A percentile compares a stretch with the other conserved stretches of the same genome.
Evolutionary conservation across 2,113 vertebrate genomes (phyloP).

Genomic region (Oreocharis arfaki): DNA sequence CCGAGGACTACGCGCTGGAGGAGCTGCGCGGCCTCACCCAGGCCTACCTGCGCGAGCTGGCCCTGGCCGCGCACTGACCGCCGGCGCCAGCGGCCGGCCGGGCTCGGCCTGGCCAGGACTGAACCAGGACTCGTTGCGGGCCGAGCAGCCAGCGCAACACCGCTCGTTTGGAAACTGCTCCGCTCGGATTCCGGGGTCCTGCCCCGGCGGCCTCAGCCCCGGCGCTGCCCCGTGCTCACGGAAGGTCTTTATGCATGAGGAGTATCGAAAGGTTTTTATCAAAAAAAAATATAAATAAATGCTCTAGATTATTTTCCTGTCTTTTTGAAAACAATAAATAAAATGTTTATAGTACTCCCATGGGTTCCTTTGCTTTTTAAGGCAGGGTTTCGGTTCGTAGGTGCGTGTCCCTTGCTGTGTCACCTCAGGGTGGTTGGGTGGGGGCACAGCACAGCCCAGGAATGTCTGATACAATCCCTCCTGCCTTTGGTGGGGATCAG

Average conservation of each 20-base stretch:
- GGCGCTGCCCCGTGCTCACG: accelerated
- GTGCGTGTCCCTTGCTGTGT: accelerated
- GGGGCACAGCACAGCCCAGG: background rate
- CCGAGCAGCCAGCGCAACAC: accelerated
- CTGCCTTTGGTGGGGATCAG: accelerated
- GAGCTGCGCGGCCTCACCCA: conserved; percentile 90
- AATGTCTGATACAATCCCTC: background rate
- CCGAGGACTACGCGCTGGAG: conserved; percentile 93
- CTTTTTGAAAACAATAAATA: conserved; percentile 74
- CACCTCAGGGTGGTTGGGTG: accelerated
- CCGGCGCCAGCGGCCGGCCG: background rate
- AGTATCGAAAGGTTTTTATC: conserved; percentile 78
- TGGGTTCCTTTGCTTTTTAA: background rate
- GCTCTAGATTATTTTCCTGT: conserved; percentile 79
- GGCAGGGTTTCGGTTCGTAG: background rate
- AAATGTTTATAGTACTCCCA: conserved; percentile 73
- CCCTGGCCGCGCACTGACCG: conserved; percentile 69
- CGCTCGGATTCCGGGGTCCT: accelerated
- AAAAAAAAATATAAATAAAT: conserved; percentile 71
- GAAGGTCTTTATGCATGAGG: conserved; percentile 67
- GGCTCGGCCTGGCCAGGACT: background rate
- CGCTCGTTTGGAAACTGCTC: accelerated
- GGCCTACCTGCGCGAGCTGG: conserved; percentile 86
- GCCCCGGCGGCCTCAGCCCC: background rate
- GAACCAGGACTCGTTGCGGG: accelerated